These are phyloP conservation scores for Polyergus mexicanus DNA, from an alignment of 1,140 invertebrate species.

Conservation along the genomic window DNA sequence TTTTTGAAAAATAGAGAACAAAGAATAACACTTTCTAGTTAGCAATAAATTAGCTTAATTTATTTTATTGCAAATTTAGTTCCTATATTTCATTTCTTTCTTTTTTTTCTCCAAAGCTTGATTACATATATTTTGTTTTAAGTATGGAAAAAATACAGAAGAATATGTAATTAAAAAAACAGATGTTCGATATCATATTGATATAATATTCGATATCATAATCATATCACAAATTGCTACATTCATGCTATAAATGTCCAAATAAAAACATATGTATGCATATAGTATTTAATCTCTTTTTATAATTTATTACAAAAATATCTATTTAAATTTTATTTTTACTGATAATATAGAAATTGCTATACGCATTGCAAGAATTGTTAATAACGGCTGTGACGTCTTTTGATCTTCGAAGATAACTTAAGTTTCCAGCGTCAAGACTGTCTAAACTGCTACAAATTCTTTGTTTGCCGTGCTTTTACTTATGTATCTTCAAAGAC, in stretches of 20 bases:
- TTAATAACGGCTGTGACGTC: neutral
- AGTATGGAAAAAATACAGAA: neutral
- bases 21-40: neutral
- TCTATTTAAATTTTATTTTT: neutral
- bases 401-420: constrained; percentile 36
- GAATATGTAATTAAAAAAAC: neutral
- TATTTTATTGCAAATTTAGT: neutral
- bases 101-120: neutral
- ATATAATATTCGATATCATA: constrained; percentile 4
- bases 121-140: neutral
- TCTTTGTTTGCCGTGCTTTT: constrained; percentile 65
- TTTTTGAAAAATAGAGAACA: too few relatives aligned
- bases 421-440: constrained; percentile 57
- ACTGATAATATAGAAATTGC: constrained; percentile 24
- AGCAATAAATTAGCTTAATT: neutral
- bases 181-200: neutral
- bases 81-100: neutral
- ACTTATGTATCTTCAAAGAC: constrained; percentile 61
- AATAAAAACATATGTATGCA: neutral
- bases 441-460: constrained; percentile 65
- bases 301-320: constrained; percentile 28
- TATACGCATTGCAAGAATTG: neutral
- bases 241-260: constrained; percentile 17
- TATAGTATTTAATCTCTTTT: neutral
- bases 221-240: constrained; percentile 22